Evolutionary conservation across 2,113 vertebrate genomes (phyloP), one percentile per base, ranked within the genome.

Genomic region (Triplophysa dalaica): DNA sequence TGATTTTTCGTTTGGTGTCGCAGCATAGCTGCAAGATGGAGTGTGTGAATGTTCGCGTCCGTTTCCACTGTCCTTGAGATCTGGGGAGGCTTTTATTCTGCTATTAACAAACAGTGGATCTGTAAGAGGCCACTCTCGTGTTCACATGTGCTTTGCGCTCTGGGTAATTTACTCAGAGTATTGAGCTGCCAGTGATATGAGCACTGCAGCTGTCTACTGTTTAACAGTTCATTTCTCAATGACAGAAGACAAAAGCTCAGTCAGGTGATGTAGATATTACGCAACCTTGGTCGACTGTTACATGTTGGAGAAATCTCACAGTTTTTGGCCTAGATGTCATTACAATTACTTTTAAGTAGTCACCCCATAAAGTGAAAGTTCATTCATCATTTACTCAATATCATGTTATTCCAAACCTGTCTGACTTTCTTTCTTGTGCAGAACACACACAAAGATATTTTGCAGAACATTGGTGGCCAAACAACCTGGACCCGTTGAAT

Each of bases 1-100:
- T 83, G 82, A 83, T 83, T 83, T 83, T 77, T 80, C 33, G 33
- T 78, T 68, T 67, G 60, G 45, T 79, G 81, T 56, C 45, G 58
- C 69, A 54, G 61, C 78, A 67, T 70, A 63, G 77, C 77, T 63
- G 69, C 13, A 38, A 66, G 75, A 78, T 52, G n/a, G 68, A 78
- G 76, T 13, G 66, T 48, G 77, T 24, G 67, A 62, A 50, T 21
- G n/a, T 21, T 29, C 12, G 29, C 41, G 73, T 50, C 41, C 62
- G 61, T 73, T 41, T 63, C 41, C 33, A 9, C 64, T 69, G 77
- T 65, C 82, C 82, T 80, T 80, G 81, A 83, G 63, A 74, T 24
- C 63, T 4, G 43, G 73, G 26, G 48, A 68, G 61, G 56, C 72
- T 70, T 54, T 72, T 76, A 24, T 69, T 80, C 64, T 75, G 54